Evolutionary conservation across 2,113 vertebrate genomes (phyloP).

Genomic region (Sylvietta virens): DNA sequence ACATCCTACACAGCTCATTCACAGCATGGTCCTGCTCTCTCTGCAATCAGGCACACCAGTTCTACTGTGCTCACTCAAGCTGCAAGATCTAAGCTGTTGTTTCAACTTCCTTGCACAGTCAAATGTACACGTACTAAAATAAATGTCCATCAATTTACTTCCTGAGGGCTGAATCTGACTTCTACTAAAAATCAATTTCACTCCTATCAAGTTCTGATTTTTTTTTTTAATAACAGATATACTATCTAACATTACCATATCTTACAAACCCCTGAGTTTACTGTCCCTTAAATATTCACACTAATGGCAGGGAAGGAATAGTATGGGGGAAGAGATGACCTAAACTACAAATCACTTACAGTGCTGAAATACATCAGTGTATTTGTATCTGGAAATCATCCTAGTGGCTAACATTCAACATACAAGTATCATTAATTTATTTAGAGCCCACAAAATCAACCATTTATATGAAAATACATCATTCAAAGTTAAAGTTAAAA

Average conservation of each 20-base stretch:
- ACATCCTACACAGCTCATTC: background rate
- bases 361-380: background rate
- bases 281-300: background rate
- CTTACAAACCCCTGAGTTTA: background rate
- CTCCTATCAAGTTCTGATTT: background rate
- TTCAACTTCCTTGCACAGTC: background rate
- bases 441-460: background rate
- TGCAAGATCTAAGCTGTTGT: background rate
- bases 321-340: background rate
- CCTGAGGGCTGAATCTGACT: background rate
- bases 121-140: background rate
- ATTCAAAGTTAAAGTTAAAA: background rate
- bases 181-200: background rate
- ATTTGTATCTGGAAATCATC: background rate
- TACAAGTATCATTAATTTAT: background rate
- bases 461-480: background rate
- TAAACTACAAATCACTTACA: background rate
- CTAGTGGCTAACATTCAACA: background rate
- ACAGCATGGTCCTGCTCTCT: background rate
- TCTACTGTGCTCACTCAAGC: background rate
- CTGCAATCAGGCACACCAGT: background rate
- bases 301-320: accelerated
- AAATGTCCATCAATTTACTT: background rate
- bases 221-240: background rate
- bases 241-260: background rate